Percentiles rank a stretch among this genome's conserved stretches.
phyloP scores from a whole-genome alignment of 2,888 invertebrate species.

The Hypomecis punctinalis region DNA sequence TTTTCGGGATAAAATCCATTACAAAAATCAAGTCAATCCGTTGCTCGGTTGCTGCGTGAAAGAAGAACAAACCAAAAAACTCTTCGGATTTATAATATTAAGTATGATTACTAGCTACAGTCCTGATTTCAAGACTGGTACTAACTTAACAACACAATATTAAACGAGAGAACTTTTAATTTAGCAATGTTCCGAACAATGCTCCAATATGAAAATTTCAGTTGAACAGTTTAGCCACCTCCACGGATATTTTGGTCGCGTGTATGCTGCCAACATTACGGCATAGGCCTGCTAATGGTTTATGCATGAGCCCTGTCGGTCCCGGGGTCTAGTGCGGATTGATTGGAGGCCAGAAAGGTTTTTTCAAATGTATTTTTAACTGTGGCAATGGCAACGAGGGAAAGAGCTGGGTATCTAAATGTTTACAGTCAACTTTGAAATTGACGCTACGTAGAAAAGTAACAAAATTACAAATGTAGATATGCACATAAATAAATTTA shows the following conservation, averaged over 20 bases:
- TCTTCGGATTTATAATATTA: too few relatives aligned
- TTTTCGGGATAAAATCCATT: too few relatives aligned
- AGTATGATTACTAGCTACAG: too few relatives aligned
- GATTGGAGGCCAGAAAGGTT: slow-evolving; percentile 18
- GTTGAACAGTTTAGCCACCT: not conserved
- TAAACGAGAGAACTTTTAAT: not conserved
- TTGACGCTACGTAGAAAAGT: not conserved
- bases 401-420: not conserved
- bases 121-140: not conserved
- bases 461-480: too few relatives aligned
- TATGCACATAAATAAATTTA: too few relatives aligned
- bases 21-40: too few relatives aligned
- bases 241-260: not conserved
- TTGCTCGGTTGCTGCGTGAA: too few relatives aligned
- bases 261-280: slow-evolving; percentile 6
- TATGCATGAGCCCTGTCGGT: slow-evolving; percentile 13
- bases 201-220: not conserved
- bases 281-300: slow-evolving; percentile 18
- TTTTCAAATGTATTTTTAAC: slow-evolving; percentile 16
- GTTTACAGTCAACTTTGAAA: not conserved
- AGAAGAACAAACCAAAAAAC: too few relatives aligned
- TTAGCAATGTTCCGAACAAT: not conserved
- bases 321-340: slow-evolving; percentile 16
- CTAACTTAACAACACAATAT: not conserved
- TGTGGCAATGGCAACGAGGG: not conserved